These are phyloP conservation scores for Hololepta plana DNA, from an alignment of 2,888 invertebrate species.

Conservation along the genomic window DNA sequence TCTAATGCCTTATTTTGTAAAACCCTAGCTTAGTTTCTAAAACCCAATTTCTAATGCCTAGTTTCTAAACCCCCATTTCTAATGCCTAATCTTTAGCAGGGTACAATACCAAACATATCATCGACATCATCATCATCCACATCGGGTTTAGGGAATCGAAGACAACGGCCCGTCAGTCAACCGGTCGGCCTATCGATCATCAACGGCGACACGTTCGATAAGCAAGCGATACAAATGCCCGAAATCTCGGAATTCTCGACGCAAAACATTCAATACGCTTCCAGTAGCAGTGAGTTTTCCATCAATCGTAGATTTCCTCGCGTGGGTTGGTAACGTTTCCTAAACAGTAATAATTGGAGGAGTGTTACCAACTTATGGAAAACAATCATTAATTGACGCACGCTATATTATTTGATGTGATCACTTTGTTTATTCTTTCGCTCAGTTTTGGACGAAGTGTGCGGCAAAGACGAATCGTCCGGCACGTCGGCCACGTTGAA, in stretches of 20 bases:
- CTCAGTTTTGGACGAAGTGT: conserved; percentile 43
- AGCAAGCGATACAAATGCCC: conserved; percentile 25
- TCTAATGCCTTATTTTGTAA: too few relatives aligned
- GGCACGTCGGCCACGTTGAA: conserved; percentile 28
- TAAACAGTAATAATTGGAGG: background rate
- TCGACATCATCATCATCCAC: too few relatives aligned
- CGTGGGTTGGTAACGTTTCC: background rate
- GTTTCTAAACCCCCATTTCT: too few relatives aligned
- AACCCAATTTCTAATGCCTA: too few relatives aligned
- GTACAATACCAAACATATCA: too few relatives aligned
- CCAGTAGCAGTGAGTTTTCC: conserved; percentile 41
- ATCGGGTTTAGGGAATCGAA: too few relatives aligned
- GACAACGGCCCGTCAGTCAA: conserved; percentile 28
- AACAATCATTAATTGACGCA: background rate
- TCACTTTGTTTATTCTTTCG: conserved; percentile 6
- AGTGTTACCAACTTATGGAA: background rate
- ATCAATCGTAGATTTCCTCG: background rate
- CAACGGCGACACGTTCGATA: conserved; percentile 18
- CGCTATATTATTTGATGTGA: background rate
- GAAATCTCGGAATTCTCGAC: conserved; percentile 34
- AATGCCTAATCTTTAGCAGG: too few relatives aligned
- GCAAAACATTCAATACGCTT: conserved; percentile 38
- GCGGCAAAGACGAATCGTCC: conserved; percentile 27
- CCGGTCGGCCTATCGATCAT: conserved; percentile 22
- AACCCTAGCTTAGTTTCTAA: too few relatives aligned